These are phyloP conservation scores for Amphiprion clarkii DNA, from an alignment of 2,797 vertebrate genomes.

Conservation along the genomic window DNA sequence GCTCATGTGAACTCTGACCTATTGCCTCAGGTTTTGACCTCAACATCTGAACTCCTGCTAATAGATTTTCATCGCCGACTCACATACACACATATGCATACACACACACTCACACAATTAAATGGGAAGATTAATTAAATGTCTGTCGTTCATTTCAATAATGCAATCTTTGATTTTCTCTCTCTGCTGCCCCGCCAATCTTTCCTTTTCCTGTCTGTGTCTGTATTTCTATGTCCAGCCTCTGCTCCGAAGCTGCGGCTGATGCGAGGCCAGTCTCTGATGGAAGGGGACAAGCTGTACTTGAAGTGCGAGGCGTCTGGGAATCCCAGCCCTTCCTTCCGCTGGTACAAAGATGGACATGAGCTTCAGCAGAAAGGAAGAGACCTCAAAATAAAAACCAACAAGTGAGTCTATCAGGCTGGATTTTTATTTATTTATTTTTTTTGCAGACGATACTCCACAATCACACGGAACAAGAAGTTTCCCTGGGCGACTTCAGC, in stretches of 20 bases:
- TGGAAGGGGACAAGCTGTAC: slow-evolving; percentile 93
- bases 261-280: slow-evolving; percentile 91
- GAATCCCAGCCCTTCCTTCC: slow-evolving; percentile 94
- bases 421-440: background rate
- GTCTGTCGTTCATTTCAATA: slow-evolving; percentile 44
- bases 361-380: slow-evolving; percentile 96
- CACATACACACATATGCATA: slow-evolving; percentile 12
- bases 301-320: slow-evolving; percentile 95
- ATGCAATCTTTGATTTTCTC: slow-evolving; percentile 55
- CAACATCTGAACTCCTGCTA: slow-evolving; percentile 30
- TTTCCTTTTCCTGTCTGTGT: background rate
- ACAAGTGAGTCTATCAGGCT: slow-evolving; percentile 88
- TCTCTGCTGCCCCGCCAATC: background rate
- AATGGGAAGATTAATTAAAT: slow-evolving; percentile 44
- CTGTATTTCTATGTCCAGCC: slow-evolving; percentile 78
- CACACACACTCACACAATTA: slow-evolving; percentile 12
- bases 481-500: too few species aligned
- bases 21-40: slow-evolving; percentile 22
- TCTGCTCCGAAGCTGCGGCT: slow-evolving; percentile 92
- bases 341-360: slow-evolving; percentile 96
- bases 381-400: slow-evolving; percentile 95
- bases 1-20: slow-evolving; percentile 45
- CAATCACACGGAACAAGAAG: background rate
- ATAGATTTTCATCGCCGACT: slow-evolving; percentile 22
- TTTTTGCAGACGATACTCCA: background rate